Conservation (phyloP, 2,113 vertebrate genomes). For the Pseudopodoces humilis region DNA sequence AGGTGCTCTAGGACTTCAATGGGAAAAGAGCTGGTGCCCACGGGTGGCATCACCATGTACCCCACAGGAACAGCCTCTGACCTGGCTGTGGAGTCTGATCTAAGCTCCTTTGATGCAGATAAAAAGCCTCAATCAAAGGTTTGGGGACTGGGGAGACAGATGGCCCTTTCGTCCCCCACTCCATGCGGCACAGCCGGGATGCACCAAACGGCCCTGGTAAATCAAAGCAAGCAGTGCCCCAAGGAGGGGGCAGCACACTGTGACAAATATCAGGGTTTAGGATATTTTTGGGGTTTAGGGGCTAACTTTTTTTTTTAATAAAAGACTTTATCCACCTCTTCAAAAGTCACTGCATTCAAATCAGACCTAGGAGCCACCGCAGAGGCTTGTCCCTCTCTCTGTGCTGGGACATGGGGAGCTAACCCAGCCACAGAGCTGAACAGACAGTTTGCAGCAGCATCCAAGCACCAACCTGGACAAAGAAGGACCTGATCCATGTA, state of each 20-base stretch:
- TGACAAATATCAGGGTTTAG: not conserved
- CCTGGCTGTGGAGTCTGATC: not conserved
- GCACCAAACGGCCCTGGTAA: accelerated
- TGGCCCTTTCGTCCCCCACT: not conserved
- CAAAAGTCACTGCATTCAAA: not conserved
- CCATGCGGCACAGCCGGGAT: accelerated
- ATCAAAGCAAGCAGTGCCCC: not conserved
- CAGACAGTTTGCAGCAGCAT: not conserved
- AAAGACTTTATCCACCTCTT: not conserved
- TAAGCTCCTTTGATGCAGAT: not conserved
- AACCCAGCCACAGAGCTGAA: not conserved
- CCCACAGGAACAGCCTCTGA: not conserved
- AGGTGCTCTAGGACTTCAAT: not conserved
- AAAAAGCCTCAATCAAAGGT: not conserved
- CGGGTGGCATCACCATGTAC: accelerated
- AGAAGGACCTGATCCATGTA: not conserved
- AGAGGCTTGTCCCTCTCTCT: not conserved
- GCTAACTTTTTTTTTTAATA: not conserved
- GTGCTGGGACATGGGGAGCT: accelerated
- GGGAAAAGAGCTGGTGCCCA: not conserved
- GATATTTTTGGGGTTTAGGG: not conserved
- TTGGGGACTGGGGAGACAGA: not conserved
- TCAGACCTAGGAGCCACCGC: not conserved
- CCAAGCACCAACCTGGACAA: not conserved
- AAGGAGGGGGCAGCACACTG: accelerated